Base-by-base conservation (phyloP, 2,797 vertebrate genomes). In the Champsocephalus esox region DNA sequence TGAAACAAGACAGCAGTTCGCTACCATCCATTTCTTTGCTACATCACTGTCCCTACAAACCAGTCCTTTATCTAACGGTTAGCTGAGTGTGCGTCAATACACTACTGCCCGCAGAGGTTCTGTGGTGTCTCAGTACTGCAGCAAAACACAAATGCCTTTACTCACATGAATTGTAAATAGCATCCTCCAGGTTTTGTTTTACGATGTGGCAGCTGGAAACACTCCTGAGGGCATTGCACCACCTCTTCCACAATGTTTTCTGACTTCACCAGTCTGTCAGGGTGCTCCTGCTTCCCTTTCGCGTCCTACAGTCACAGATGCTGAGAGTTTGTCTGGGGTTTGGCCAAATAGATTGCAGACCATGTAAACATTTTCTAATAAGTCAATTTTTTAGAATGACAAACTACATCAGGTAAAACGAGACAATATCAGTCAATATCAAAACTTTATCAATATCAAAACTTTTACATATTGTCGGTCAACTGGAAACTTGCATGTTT, bases 401-500 rank as follows among this genome's bases (percentile, higher is more conserved):
- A 38, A 73, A 21, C 34, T 50, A 5, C 49, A 50, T 34, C 48
- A 32, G 44, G 19, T 56, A 3, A 19, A 49, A 49, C 34, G 14
- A 5, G 2, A 24, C 43, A 21, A 17, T 48, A 46, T 41, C 21
- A 49, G 14, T 49, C 32, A 14, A 24, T n/a, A 3, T 52, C 65
- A 52, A 48, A 80, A n/a, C n/a, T n/a, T n/a, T n/a, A n/a, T 49
- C 32, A 14, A 24, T n/a, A 3, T 52, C 65, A 19, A 19, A 19
- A 19, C 19, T 19, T 19, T 19, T 19, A 44, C 14, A n/a, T 28
- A 51, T 65, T 78, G 50, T 75, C 50, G 46, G 34, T 58, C 19
- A 70, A 73, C 17, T 83, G 48, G 32, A 80, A 82, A 73, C 69
- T 62, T 61, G 57, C 56, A 51, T 64, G 5, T 21, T 21, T 66